phyloP scores from a whole-genome alignment of 2,113 vertebrate genomes.

The Alligator mississippiensis region DNA sequence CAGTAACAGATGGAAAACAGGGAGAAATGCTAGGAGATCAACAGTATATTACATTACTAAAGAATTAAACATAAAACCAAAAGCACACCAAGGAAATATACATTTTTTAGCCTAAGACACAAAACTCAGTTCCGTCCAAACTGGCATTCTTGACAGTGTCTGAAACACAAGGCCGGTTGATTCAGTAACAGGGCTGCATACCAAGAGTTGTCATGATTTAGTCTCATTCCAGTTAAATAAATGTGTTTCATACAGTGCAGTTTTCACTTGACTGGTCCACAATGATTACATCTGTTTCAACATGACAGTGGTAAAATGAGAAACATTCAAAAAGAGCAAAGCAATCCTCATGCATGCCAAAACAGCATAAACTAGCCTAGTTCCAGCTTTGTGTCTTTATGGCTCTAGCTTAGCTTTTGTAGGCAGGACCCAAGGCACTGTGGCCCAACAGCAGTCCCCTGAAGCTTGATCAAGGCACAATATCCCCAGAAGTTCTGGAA shows the following conservation, averaged over 20 bases:
- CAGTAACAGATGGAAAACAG: constrained; percentile 67
- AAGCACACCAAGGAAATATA: constrained; percentile 7
- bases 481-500: not conserved
- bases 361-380: not conserved
- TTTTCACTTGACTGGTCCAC: not conserved
- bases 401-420: not conserved
- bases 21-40: constrained; percentile 10
- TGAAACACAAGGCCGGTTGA: fast-evolving
- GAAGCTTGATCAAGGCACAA: not conserved
- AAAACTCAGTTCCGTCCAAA: not conserved
- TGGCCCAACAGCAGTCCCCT: not conserved
- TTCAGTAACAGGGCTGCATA: fast-evolving
- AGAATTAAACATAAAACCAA: constrained; percentile 65
- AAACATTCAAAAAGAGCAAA: not conserved
- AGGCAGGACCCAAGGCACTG: too few relatives aligned
- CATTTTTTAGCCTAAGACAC: constrained; percentile 17
- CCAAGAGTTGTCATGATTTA: fast-evolving
- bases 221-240: not conserved
- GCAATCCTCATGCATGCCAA: not conserved
- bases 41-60: constrained; percentile 34
- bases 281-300: not conserved
- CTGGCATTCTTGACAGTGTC: fast-evolving
- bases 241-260: not conserved
- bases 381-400: not conserved
- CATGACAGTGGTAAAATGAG: not conserved